Base-by-base conservation (phyloP, 2,888 invertebrate species). In the Diabrotica balteata region DNA sequence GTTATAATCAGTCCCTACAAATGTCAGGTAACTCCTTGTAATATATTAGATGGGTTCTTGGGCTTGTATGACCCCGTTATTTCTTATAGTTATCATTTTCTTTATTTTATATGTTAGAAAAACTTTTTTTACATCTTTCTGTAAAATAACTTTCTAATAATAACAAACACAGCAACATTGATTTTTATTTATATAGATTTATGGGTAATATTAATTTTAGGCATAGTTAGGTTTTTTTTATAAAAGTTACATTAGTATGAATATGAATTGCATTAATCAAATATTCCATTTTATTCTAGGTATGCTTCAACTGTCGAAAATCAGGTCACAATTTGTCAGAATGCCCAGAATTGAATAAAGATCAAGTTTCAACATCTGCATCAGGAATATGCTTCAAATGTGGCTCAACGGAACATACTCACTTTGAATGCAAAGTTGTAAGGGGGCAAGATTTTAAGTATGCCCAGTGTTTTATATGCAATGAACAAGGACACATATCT, bases 381-480 rank as follows among this genome's bases (percentile, higher is more conserved):
- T 88, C 88, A 59, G 93, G 93, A 7, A 89, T 95, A 58, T 95
- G 95, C 79, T 95, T 93, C 79, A 95, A 95, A 82, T 96, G 96
- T 84, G 96, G 96, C 0, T 95, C 95, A 0, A 93, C 93, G 6
- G 95, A 95, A 80, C 96, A 96, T 80, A 89, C 89, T 9, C 90
- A 91, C 77, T 90, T 89, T 79, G 89, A 91, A 78, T 93, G 93
- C 77, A 90, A 89, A 85, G 90, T 91, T 0, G 88, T 88, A 47
- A 88, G 85, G 73, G 87, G 87, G 51, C 87, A 89, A 70, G 90
- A 90, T 67, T 94, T 89, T 78, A 89, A 92, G 79, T 95, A 90
- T 85, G 96, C 96, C 0, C 90, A 89, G 63, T 97, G 96, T 83
- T 96, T 96, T 80, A 91, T 96, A 73, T 97, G 96, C 81, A 90